Evolutionary conservation across 2,113 vertebrate genomes (phyloP), one percentile per base, ranked within the genome.

Genomic region (Orcinus orca): DNA sequence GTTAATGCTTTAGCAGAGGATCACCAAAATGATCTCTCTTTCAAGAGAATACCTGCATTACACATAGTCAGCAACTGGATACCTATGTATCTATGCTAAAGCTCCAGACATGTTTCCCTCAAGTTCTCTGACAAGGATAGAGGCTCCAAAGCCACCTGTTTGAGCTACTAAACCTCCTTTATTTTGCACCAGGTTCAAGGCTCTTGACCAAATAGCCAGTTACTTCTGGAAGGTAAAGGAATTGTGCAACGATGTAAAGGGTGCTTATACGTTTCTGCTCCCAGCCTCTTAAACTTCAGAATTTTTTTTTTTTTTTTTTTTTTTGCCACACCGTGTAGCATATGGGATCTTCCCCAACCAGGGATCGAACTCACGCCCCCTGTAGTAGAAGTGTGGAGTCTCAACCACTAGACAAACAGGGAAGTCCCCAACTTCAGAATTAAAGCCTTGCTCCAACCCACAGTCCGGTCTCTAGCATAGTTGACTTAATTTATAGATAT

Each of bases 301-400:
- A 50, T 50, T 50, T 50, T 50, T 50, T 14, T 50, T 50, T 50
- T 50, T 50, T 50, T 50, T 50, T 50, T 14, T 50, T 50, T 50
- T 53, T 53, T 53, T 53, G 50, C 50, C 50, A 17, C 50, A 17
- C 50, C 15, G 0, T 0, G 1, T 17, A 17, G 50, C 50, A 17
- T 53, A 53, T 53, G 50, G 50, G 1, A 53, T 53, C 50, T 53
- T 53, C 5, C 5, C 50, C 50, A 53, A 53, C 50, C 50, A 53
- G 50, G 50, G 50, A 53, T 53, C 1, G 15, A 53, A 53, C 15
- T 53, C 1, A 0, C 1, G 5, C 0, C 15, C 53, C 15, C 53
- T 53, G 53, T 53, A 53, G 15, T 17, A 53, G 15, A 53, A 53
- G 15, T 53, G 53, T 53, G 15, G 15, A 53, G 53, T 53, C 15